A percentile compares a stretch with the other conserved stretches of the same genome.
Evolutionary conservation across 1,140 invertebrate genomes (phyloP).

Genomic region (Megalonaias nervosa): DNA sequence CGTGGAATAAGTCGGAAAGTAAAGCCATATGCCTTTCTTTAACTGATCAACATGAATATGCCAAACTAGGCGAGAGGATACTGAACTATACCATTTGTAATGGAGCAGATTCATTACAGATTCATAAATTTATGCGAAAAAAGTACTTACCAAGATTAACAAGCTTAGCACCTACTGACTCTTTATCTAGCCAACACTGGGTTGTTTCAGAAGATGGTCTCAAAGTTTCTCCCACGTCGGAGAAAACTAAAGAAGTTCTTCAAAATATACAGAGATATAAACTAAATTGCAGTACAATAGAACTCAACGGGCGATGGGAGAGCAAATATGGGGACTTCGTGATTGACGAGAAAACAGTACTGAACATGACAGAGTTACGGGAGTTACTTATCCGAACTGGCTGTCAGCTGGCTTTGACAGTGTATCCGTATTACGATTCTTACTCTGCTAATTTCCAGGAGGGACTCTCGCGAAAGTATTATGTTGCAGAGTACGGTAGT

Average conservation of each 20-base stretch:
- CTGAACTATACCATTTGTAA: conserved; percentile 63
- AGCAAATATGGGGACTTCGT: conserved; percentile 86
- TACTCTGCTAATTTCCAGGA: conserved; percentile 77
- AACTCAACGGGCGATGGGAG: conserved; percentile 94
- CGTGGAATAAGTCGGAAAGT: conserved; percentile 48
- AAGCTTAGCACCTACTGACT: neutral
- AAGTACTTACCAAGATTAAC: conserved; percentile 28
- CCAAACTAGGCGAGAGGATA: conserved; percentile 7
- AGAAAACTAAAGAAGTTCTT: conserved; percentile 2
- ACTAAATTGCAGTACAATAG: conserved; percentile 78
- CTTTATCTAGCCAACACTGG: no score
- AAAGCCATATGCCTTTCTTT: conserved; percentile 52
- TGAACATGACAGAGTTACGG: conserved; percentile 77
- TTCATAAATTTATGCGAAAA: conserved; percentile 46
- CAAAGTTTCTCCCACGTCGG: no score
- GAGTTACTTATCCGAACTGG: conserved; percentile 77
- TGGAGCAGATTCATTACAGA: conserved; percentile 43
- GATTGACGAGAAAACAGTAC: conserved; percentile 83
- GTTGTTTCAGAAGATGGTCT: no score
- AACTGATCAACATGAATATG: conserved; percentile 25
- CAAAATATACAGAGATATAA: conserved; percentile 48
- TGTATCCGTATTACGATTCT: conserved; percentile 91
- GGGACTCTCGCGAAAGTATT: conserved; percentile 47
- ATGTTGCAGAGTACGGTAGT: conserved; percentile 67
- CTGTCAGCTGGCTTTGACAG: conserved; percentile 86